Base-by-base conservation (phyloP, 2,888 invertebrate genomes). In the Eulithis testata region DNA sequence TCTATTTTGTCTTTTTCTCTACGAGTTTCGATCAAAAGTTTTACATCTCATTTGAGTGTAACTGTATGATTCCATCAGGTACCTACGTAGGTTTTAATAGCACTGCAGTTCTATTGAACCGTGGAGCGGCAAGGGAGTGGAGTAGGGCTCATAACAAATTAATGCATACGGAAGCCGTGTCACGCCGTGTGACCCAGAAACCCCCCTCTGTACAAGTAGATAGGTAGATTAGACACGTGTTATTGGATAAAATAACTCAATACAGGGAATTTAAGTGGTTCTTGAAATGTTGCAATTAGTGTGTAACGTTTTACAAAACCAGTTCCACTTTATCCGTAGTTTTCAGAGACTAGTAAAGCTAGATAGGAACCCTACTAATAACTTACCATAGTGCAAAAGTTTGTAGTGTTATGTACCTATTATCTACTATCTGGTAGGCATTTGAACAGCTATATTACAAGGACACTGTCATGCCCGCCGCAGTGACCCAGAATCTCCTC, bases 121-220 rank as follows among this genome's bases (percentile, higher is more conserved):
- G 63, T 71, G 65, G 60, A 68, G 56, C 36, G 31, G 56, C 50
- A 40, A 36, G 60, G 61, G 51, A 53, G 21, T 9, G 61, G 51
- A 53, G 21, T 9, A 49, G 66, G 65, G 66, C 50, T 63, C 55
- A 71, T 76, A 72, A 68, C 63, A 73, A 65, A 70, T 71, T 67
- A 73, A 78, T 72, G 76, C 73, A 63, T 73, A 60, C 64, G 69
- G 73, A 71, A 74, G 73, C 69, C 66, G 44, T 64, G 71, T 77
- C 75, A 73, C 76, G 73, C 69, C 62, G 72, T 72, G 74, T 86
- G 84, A 85, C 87, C 87, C 74, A 87, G 76, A 83, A 83, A 83
- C 74, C 66, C 74, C 76, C 75, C 73, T 49, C 40, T 40, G 40
- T 40, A 40, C 40, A 40, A 40, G 21, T 9, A 27, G 45, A 31